phyloP scores from a whole-genome alignment of 2,797 vertebrate species.

The Ciconia nigra region DNA sequence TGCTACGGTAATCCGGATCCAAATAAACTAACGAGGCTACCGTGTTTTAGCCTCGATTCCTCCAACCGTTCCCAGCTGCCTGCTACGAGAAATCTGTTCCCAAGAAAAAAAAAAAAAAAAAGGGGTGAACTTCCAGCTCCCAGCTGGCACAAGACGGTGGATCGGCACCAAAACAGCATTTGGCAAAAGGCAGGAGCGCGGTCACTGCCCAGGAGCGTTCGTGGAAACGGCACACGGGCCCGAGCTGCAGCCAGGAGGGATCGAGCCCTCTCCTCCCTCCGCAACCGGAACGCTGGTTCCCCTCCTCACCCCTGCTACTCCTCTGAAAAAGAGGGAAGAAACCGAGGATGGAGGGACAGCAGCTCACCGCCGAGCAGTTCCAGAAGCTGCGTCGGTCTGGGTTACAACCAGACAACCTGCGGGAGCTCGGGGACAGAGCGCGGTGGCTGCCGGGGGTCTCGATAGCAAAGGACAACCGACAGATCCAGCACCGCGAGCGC shows the following conservation, averaged over 20 bases:
- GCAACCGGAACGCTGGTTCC: too few relatives aligned
- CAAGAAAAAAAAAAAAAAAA: too few relatives aligned
- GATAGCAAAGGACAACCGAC: not conserved
- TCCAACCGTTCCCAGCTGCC: not conserved
- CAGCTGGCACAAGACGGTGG: not conserved
- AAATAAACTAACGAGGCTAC: not conserved
- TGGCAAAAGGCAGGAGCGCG: not conserved
- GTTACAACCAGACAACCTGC: too few relatives aligned
- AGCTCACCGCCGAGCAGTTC: not conserved
- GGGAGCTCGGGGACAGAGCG: not conserved
- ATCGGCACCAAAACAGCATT: too few relatives aligned
- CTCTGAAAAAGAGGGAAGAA: too few relatives aligned
- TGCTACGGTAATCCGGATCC: not conserved
- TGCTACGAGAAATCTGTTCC: not conserved
- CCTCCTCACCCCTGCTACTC: not conserved
- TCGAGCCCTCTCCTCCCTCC: not conserved
- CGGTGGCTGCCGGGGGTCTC: accelerated
- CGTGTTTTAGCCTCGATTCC: conserved; percentile 8
- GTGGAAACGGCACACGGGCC: not conserved
- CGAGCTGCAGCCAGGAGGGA: too few relatives aligned
- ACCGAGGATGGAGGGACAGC: not conserved
- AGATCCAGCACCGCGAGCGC: not conserved
- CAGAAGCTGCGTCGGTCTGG: not conserved
- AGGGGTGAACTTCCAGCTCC: not conserved
- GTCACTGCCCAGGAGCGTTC: not conserved